Conservation (phyloP, 2,113 vertebrate genomes). For the Lampris incognitus region DNA sequence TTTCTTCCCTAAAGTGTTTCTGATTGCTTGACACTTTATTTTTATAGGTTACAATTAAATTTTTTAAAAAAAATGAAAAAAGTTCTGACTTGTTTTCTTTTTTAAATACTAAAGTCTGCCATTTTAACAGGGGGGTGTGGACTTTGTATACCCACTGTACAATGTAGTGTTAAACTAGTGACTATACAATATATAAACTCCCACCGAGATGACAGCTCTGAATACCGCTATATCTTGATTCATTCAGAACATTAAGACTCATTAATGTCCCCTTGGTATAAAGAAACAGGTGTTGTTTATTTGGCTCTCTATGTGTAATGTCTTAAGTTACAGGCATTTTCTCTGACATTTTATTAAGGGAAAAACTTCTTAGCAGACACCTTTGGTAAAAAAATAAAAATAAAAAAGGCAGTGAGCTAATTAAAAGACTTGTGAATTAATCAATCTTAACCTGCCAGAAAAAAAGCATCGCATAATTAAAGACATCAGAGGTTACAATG, state of each 20-base stretch:
- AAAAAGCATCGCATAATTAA: constrained; percentile 48
- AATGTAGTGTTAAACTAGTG: background rate
- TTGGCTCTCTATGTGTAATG: constrained; percentile 2
- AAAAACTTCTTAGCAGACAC: constrained; percentile 34
- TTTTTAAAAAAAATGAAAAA: too few species aligned
- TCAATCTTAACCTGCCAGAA: constrained; percentile 51
- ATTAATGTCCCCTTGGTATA: background rate
- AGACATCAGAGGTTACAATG: constrained; percentile 46
- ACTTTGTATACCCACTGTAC: too few species aligned
- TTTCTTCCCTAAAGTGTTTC: too few species aligned
- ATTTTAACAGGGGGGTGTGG: too few species aligned
- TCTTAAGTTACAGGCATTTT: constrained; percentile 5
- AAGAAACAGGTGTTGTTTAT: background rate
- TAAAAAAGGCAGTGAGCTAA: constrained; percentile 29
- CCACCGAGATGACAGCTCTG: background rate
- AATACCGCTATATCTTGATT: background rate
- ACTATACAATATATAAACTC: background rate
- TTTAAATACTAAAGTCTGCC: too few species aligned
- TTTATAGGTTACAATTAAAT: too few species aligned
- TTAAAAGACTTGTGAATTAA: constrained; percentile 44
- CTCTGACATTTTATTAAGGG: constrained; percentile 15
- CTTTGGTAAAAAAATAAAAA: constrained; percentile 24
- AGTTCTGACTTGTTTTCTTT: too few species aligned
- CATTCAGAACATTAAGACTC: background rate
- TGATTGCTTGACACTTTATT: too few species aligned